Conservation (phyloP, 1,140 invertebrate genomes). For the Tyrophagus putrescentiae region DNA sequence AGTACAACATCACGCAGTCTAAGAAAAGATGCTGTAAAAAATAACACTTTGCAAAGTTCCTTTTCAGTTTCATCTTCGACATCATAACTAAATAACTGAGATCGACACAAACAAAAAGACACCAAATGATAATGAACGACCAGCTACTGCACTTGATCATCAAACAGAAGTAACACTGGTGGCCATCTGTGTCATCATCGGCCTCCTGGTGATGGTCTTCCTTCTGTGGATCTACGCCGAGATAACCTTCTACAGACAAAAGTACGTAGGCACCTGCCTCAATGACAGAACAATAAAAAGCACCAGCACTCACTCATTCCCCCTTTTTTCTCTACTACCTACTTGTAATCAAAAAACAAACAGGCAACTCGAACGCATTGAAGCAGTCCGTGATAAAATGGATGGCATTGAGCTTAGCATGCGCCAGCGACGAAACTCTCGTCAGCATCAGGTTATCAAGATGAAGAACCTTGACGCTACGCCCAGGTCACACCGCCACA, state of each 20-base stretch:
- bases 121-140: neutral
- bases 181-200: neutral
- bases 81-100: too few relatives aligned
- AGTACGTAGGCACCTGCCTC: neutral
- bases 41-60: too few relatives aligned
- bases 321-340: neutral
- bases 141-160: neutral
- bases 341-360: neutral
- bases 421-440: neutral
- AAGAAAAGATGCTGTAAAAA: too few relatives aligned
- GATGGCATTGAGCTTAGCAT: slow-evolving; percentile 6
- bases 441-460: neutral
- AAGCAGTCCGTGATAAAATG: neutral
- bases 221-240: slow-evolving; percentile 9
- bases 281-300: neutral
- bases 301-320: too few relatives aligned
- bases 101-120: too few relatives aligned
- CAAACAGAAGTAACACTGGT: neutral
- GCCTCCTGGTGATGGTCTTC: neutral
- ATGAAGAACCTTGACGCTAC: neutral
- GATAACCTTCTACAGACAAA: neutral
- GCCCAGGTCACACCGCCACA: neutral
- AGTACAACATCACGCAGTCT: too few relatives aligned
- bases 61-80: too few relatives aligned
- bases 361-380: neutral